phyloP scores from a whole-genome alignment of 2,888 invertebrate genomes.

The Ramazzottius varieornatus region DNA sequence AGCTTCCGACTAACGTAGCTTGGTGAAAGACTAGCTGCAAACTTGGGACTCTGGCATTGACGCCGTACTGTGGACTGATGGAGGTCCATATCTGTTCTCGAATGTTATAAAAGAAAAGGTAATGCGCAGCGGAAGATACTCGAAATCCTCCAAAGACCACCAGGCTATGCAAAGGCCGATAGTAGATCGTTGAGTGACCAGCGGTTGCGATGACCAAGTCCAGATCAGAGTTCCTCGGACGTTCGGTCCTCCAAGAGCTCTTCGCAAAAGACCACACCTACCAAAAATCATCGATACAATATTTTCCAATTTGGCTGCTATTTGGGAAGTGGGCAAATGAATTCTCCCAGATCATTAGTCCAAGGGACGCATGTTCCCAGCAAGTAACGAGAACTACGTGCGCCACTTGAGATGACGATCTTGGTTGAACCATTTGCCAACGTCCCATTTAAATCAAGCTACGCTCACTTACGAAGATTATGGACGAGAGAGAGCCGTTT shows the following conservation, averaged over 20 bases:
- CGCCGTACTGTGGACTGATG: not conserved
- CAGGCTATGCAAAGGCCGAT: not conserved
- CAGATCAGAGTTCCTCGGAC: not conserved
- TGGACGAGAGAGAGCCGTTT: not conserved
- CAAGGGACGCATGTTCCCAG: too few species aligned
- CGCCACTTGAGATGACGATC: too few species aligned
- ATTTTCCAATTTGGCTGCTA: too few species aligned
- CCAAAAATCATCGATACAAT: too few species aligned
- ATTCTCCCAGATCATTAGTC: too few species aligned
- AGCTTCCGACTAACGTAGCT: not conserved
- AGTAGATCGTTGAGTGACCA: not conserved
- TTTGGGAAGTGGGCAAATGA: too few species aligned
- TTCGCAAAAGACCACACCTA: too few species aligned
- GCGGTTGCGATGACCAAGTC: not conserved
- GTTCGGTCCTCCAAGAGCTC: too few species aligned
- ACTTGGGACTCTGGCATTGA: not conserved
- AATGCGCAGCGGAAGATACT: not conserved
- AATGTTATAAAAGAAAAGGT: not conserved
- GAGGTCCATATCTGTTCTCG: not conserved
- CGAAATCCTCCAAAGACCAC: not conserved
- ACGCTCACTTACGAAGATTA: not conserved
- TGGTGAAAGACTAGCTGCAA: not conserved
- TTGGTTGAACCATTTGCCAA: not conserved
- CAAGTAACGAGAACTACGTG: too few species aligned
- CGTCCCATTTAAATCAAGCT: not conserved